Conservation (phyloP, 2,888 invertebrate genomes). For the Andrena marginata region DNA sequence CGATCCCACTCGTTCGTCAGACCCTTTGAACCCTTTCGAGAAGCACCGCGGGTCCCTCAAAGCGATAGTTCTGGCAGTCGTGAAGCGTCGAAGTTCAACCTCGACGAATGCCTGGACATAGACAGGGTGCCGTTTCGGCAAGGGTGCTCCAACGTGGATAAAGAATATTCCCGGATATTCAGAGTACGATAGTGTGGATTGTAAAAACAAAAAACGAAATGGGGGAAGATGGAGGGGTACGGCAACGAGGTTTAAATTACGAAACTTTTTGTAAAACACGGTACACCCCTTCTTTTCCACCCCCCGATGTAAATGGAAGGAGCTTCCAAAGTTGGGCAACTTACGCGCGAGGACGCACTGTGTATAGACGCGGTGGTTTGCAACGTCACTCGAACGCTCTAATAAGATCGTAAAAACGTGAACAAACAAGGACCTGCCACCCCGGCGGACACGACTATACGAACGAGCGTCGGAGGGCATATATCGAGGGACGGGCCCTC, state of each 20-base stretch:
- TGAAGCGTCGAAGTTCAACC: constrained; percentile 7
- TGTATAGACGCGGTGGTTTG: not conserved
- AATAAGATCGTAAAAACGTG: constrained; percentile 51
- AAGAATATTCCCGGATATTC: no score
- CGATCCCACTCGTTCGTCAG: constrained; percentile 33
- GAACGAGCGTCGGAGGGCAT: not conserved
- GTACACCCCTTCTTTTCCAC: not conserved
- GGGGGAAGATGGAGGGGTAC: no score
- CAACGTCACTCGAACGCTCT: constrained; percentile 3
- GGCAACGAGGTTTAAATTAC: no score
- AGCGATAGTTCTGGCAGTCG: constrained; percentile 38
- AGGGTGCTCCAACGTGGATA: not conserved
- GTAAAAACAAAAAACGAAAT: no score
- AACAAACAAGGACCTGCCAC: constrained; percentile 24
- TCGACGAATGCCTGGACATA: constrained; percentile 15
- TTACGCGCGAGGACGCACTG: not conserved
- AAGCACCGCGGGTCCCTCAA: constrained; percentile 26
- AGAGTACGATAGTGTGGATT: no score
- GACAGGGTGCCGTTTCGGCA: not conserved
- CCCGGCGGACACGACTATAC: constrained; percentile 19
- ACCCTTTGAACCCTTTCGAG: constrained; percentile 42
- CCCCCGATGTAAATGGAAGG: not conserved
- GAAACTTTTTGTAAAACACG: no score
- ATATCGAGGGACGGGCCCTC: not conserved
- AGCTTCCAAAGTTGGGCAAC: not conserved